phyloP scores from a whole-genome alignment of 2,113 vertebrate genomes.

The Percopsis transmontana region DNA sequence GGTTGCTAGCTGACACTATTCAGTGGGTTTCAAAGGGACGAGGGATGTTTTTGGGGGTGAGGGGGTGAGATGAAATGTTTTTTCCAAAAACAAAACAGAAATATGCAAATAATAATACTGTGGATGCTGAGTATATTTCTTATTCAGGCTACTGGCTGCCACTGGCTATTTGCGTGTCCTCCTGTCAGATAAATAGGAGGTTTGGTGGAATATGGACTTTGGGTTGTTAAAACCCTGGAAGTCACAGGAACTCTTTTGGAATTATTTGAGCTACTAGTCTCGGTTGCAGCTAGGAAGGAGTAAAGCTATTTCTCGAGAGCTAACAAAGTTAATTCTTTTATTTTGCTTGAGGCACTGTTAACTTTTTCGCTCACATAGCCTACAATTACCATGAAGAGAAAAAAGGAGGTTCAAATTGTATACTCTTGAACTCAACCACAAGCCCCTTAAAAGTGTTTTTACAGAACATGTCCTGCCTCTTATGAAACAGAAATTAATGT shows the following conservation, averaged over 20 bases:
- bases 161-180: slow-evolving; percentile 20
- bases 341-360: background rate
- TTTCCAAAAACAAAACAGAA: background rate
- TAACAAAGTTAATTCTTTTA: background rate
- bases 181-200: slow-evolving; percentile 5
- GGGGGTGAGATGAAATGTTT: too few species aligned
- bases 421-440: background rate
- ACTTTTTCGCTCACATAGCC: too few species aligned
- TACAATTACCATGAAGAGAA: background rate
- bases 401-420: background rate
- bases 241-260: background rate
- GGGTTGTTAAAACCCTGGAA: background rate
- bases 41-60: too few species aligned
- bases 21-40: too few species aligned
- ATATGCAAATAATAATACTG: slow-evolving; percentile 15
- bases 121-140: slow-evolving; percentile 8
- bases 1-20: background rate
- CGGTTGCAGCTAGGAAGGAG: background rate
- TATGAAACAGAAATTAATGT: background rate
- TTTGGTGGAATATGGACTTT: slow-evolving; percentile 4
- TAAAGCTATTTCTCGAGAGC: background rate
- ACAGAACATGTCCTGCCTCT: background rate
- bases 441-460: background rate
- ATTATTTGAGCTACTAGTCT: background rate
- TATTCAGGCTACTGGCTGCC: slow-evolving; percentile 10